These are phyloP conservation scores for Limnephilus rhombicus DNA, from an alignment of 2,888 invertebrate species.

Conservation along the genomic window DNA sequence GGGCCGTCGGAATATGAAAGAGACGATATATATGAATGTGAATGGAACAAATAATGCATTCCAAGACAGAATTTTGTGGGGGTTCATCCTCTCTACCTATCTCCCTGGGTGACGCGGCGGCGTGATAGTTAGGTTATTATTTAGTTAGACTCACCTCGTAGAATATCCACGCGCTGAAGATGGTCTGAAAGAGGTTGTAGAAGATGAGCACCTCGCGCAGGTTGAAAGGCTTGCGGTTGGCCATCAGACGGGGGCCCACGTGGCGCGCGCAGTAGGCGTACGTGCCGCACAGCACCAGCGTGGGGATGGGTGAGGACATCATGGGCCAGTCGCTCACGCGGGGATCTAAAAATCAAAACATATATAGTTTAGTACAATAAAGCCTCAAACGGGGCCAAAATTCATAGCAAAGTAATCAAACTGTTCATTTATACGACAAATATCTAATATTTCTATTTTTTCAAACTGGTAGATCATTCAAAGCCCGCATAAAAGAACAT, in stretches of 20 bases:
- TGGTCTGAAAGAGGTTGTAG: conserved; percentile 93
- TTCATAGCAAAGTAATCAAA: no score
- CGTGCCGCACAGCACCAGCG: conserved; percentile 87
- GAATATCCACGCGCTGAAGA: conserved; percentile 94
- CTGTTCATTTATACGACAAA: no score
- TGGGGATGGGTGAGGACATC: conserved; percentile 94
- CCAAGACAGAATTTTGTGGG: no score
- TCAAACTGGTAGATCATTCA: no score
- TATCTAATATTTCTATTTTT: no score
- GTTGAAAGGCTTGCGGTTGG: conserved; percentile 92
- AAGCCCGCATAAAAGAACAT: no score
- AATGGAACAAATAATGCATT: no score
- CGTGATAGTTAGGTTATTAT: no score
- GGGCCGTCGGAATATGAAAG: no score
- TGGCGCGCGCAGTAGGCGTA: conserved; percentile 91
- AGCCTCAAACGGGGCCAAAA: not conserved
- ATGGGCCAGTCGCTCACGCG: conserved; percentile 92
- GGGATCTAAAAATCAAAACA: conserved; percentile 81
- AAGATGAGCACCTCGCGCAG: conserved; percentile 87
- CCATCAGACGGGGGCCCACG: conserved; percentile 92
- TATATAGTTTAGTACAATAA: not conserved
- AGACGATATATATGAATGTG: no score
- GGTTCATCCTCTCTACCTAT: no score
- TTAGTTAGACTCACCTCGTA: conserved; percentile 84
- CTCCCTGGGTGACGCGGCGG: no score